Evolutionary conservation across 2,888 invertebrate species (phyloP).

Genomic region (Plebejus melissa): DNA sequence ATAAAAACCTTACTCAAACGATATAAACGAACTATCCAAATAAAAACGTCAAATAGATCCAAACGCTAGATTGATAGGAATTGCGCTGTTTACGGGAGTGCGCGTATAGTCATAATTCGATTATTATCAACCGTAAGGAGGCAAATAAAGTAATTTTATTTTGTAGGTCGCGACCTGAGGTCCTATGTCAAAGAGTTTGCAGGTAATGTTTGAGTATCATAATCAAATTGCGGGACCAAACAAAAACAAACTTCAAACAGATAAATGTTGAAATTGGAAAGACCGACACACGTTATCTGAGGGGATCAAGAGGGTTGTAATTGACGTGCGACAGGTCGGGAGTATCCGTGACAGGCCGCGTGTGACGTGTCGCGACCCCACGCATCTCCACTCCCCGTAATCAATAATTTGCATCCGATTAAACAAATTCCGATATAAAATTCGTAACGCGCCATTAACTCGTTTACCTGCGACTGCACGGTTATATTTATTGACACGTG

Average conservation of each 20-base stretch:
- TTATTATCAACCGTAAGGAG: neutral
- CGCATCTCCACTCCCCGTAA: conserved; percentile 24
- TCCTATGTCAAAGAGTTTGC: neutral
- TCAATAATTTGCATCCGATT: conserved; percentile 33
- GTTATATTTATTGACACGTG: conserved; percentile 35
- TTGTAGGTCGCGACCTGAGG: neutral
- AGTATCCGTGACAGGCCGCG: conserved; percentile 60
- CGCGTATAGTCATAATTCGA: neutral
- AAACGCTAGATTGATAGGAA: neutral
- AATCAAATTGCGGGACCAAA: conserved; percentile 3
- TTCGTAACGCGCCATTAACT: conserved; percentile 38
- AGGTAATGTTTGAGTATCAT: neutral
- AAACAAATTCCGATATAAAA: conserved; percentile 37
- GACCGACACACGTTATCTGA: conserved; percentile 37
- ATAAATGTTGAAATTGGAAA: conserved; percentile 36
- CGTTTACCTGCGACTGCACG: conserved; percentile 35
- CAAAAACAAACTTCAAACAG: neutral
- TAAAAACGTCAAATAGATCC: conserved; percentile 1
- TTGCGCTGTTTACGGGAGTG: neutral
- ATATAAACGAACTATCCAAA: conserved; percentile 25
- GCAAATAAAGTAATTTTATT: neutral
- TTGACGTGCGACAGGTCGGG: conserved; percentile 46
- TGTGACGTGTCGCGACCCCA: conserved; percentile 38
- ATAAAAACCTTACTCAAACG: conserved; percentile 20
- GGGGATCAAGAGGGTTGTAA: conserved; percentile 49